phyloP scores from a whole-genome alignment of 2,113 vertebrate genomes.

The Phyllostomus discolor region DNA sequence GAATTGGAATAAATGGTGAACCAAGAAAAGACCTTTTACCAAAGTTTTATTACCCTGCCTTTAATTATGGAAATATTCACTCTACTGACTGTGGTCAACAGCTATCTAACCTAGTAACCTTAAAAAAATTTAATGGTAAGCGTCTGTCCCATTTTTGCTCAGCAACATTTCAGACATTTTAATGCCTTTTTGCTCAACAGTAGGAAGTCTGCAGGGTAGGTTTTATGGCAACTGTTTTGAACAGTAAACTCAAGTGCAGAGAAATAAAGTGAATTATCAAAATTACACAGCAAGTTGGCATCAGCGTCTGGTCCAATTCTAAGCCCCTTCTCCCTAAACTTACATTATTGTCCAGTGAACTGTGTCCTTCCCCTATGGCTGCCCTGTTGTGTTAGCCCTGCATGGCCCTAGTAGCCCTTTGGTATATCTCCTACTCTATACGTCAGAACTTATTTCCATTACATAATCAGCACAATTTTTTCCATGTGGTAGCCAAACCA shows the following conservation, averaged over 20 bases:
- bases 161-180: slow-evolving; percentile 5
- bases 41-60: not conserved
- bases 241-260: not conserved
- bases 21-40: not conserved
- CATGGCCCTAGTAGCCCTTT: not conserved
- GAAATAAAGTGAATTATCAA: not conserved
- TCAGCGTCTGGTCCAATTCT: not conserved
- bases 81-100: not conserved
- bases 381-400: not conserved
- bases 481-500: not conserved
- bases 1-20: not conserved
- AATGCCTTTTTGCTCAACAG: not conserved
- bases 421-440: not conserved
- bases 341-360: not conserved
- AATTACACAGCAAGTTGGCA: not conserved
- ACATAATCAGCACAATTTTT: not conserved
- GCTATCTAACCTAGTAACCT: not conserved
- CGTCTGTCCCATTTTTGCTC: not conserved
- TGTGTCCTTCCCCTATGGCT: not conserved
- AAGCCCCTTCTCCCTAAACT: not conserved
- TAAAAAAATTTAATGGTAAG: slow-evolving; percentile 6
- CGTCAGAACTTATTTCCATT: not conserved
- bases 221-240: slow-evolving; percentile 20
- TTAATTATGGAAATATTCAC: not conserved
- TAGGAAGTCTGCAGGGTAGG: not conserved